phyloP scores from a whole-genome alignment of 2,888 invertebrate genomes.

The Cephus runcator region DNA sequence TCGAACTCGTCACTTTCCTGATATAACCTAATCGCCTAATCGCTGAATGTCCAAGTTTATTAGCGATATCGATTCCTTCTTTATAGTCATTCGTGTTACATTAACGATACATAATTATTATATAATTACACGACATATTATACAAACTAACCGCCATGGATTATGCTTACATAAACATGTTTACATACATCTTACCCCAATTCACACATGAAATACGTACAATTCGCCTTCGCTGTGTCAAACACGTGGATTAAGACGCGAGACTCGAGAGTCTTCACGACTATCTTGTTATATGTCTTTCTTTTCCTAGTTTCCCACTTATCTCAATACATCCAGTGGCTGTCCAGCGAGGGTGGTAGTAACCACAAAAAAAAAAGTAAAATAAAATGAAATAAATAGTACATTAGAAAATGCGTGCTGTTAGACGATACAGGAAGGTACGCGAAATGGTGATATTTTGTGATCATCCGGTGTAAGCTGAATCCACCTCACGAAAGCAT shows the following conservation, averaged over 20 bases:
- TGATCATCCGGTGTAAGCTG: conserved; percentile 26
- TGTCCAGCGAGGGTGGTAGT: background rate
- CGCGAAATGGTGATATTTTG: conserved; percentile 27
- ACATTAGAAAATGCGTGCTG: conserved; percentile 13
- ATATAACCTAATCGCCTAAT: background rate
- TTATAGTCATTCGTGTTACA: conserved; percentile 3
- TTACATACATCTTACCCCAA: background rate
- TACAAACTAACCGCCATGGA: conserved; percentile 19
- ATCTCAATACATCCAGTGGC: background rate
- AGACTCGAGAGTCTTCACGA: background rate
- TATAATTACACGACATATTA: conserved; percentile 9
- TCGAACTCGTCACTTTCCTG: background rate
- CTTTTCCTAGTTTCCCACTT: background rate
- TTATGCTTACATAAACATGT: conserved; percentile 11
- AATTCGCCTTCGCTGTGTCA: background rate
- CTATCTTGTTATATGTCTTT: background rate
- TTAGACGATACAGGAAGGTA: background rate
- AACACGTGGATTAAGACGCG: background rate
- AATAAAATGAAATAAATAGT: background rate
- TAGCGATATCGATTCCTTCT: background rate
- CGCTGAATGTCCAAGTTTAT: background rate
- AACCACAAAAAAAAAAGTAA: background rate
- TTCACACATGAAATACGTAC: background rate
- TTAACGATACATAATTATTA: conserved; percentile 3
- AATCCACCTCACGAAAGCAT: conserved; percentile 20